A percentile compares a stretch with the other conserved stretches of the same genome.
phyloP scores from a whole-genome alignment of 1,140 invertebrate genomes.

The Papilio glaucus region DNA sequence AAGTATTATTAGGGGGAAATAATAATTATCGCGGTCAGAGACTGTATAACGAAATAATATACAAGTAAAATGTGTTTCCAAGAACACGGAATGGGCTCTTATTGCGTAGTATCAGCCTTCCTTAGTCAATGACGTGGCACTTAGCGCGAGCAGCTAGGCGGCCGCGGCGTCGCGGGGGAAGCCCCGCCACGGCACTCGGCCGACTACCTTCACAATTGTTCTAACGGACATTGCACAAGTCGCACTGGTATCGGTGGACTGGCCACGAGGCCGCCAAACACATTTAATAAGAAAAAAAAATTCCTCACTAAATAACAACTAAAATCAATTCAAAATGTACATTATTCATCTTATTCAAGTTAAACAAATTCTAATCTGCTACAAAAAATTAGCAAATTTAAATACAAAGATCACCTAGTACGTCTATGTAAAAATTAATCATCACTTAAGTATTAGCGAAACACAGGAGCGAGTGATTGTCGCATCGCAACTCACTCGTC shows the following conservation, averaged over 20 bases:
- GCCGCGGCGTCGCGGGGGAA: constrained; percentile 12
- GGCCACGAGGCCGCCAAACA: constrained; percentile 76
- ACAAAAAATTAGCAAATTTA: constrained; percentile 83
- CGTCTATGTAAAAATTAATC: constrained; percentile 80
- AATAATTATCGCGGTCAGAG: constrained; percentile 68
- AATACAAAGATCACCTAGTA: constrained; percentile 81
- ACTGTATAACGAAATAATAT: constrained; percentile 70
- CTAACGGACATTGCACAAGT: constrained; percentile 78
- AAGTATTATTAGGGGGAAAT: constrained; percentile 67
- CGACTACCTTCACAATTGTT: constrained; percentile 47
- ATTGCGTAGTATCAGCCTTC: constrained; percentile 69
- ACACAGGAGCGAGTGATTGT: constrained; percentile 69
- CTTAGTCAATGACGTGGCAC: constrained; percentile 64
- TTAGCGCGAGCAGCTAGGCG: constrained; percentile 32
- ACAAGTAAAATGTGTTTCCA: constrained; percentile 68
- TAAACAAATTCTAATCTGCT: constrained; percentile 82
- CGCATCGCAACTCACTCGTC: constrained; percentile 62
- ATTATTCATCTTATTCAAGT: constrained; percentile 77
- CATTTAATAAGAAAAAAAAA: constrained; percentile 73
- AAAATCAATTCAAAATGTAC: constrained; percentile 82
- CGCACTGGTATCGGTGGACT: constrained; percentile 77
- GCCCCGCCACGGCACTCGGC: constrained; percentile 3
- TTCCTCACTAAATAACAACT: constrained; percentile 83
- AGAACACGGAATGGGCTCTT: constrained; percentile 76
- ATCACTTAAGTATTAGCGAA: constrained; percentile 81